Evolutionary conservation across 2,113 vertebrate species (phyloP).

Genomic region (Actinemys pallida): DNA sequence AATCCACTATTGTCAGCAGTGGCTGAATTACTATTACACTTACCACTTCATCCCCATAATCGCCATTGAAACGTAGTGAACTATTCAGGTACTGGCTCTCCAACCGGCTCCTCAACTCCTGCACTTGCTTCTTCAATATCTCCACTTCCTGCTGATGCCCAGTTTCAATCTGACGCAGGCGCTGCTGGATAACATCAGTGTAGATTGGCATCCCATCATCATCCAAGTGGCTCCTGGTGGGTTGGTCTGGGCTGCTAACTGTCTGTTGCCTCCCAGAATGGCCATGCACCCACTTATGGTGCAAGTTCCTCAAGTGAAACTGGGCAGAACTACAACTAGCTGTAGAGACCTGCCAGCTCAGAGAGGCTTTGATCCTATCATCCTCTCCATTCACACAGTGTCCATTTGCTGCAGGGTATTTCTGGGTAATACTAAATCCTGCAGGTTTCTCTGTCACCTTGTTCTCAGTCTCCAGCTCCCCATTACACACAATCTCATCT

Average conservation of each 20-base stretch:
- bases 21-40: constrained; percentile 57
- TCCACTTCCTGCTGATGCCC: constrained; percentile 97
- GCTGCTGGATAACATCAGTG: constrained; percentile 91
- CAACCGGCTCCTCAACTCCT: constrained; percentile 93
- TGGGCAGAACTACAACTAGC: constrained; percentile 86
- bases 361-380: constrained; percentile 69
- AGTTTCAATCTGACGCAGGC: constrained; percentile 94
- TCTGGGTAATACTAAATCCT: constrained; percentile 38
- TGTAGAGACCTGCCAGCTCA: constrained; percentile 88
- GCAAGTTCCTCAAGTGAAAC: constrained; percentile 81
- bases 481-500: constrained; percentile 84
- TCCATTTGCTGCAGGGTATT: constrained; percentile 71
- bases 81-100: constrained; percentile 89
- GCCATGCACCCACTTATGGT: constrained; percentile 83
- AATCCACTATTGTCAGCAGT: not conserved
- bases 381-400: constrained; percentile 82
- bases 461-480: constrained; percentile 82
- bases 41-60: constrained; percentile 93
- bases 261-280: constrained; percentile 75
- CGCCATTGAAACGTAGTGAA: constrained; percentile 88
- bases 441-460: constrained; percentile 61
- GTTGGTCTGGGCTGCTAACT: constrained; percentile 88
- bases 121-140: constrained; percentile 95
- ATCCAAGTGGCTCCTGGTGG: constrained; percentile 90
- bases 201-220: constrained; percentile 94